phyloP scores from a whole-genome alignment of 2,797 vertebrate genomes.

The Myotis pilosus region DNA sequence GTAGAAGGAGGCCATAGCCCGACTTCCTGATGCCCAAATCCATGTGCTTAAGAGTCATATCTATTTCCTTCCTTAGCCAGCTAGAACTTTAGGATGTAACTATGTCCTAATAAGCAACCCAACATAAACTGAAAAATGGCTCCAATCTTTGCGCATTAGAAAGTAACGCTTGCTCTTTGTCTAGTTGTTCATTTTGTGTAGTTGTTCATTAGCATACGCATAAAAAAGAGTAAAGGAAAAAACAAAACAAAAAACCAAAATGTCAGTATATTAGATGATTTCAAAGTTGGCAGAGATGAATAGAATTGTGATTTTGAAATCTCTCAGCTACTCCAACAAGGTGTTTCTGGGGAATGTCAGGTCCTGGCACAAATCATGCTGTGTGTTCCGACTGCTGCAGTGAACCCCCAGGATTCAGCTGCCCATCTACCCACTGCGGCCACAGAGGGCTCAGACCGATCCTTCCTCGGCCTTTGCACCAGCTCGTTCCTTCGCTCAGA shows the following conservation, averaged over 20 bases:
- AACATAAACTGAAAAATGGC: neutral
- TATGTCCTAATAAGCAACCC: neutral
- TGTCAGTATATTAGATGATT: neutral
- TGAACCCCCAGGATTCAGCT: neutral
- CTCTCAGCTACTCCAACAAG: neutral
- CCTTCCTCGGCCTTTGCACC: neutral
- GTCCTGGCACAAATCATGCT: neutral
- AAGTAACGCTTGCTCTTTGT: neutral
- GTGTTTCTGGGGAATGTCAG: neutral
- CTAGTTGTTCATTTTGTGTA: neutral
- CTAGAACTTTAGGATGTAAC: no score
- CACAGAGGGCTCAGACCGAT: neutral
- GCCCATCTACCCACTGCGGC: neutral
- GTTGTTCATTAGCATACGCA: neutral
- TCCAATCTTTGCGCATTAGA: neutral
- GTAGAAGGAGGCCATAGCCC: neutral
- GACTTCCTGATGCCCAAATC: neutral
- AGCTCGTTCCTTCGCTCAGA: neutral
- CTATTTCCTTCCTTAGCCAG: neutral
- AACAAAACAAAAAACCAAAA: neutral
- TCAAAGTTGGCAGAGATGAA: neutral
- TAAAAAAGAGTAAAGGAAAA: neutral
- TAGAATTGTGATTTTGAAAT: neutral
- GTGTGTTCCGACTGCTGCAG: neutral
- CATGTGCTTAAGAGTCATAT: neutral